A percentile compares a stretch with the other conserved stretches of the same genome.
Conservation (phyloP, 1,140 invertebrate species). For the Ceratosolen solmsi region DNA sequence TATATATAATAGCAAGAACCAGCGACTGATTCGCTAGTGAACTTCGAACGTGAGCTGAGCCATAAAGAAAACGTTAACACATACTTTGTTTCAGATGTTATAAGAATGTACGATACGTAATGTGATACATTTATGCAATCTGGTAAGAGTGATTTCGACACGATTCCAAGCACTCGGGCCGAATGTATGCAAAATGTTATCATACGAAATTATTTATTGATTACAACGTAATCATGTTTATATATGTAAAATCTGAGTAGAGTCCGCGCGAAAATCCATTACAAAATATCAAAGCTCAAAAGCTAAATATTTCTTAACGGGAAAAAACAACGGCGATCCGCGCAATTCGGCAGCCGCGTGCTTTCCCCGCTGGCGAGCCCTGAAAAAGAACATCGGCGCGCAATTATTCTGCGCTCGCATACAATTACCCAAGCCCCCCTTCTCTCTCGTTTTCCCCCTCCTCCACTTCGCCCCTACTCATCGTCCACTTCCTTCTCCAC, state of each 20-base stretch:
- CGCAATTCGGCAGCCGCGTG: background rate
- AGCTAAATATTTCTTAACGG: background rate
- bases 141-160: background rate
- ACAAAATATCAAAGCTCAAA: background rate
- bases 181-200: background rate
- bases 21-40: background rate
- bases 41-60: background rate
- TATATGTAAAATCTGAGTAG: background rate
- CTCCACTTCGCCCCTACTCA: too few relatives aligned
- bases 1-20: too few relatives aligned
- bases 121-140: background rate
- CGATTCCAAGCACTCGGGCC: background rate
- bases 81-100: background rate
- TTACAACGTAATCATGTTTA: background rate
- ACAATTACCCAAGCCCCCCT: background rate
- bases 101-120: background rate
- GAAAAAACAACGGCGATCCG: background rate
- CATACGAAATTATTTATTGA: background rate
- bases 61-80: background rate
- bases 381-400: background rate
- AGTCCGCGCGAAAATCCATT: background rate
- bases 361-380: background rate
- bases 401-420: background rate
- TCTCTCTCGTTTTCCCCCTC: background rate
- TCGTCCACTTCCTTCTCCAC: background rate